Evolutionary conservation across 2,797 vertebrate species (phyloP).

Genomic region (Alosa sapidissima): DNA sequence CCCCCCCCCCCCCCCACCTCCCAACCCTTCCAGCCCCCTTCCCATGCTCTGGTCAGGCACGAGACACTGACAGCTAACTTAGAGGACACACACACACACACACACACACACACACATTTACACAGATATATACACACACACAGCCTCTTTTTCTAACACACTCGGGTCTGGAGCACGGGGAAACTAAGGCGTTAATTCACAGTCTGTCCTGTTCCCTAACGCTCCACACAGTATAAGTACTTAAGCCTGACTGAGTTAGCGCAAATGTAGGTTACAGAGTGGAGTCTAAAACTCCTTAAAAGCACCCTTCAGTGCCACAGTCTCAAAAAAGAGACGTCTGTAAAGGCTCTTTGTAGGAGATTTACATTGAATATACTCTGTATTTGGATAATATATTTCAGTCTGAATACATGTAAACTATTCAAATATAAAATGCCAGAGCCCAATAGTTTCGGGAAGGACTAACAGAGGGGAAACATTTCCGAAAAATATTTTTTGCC

Average conservation of each 20-base stretch:
- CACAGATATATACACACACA: neutral
- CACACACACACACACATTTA: neutral
- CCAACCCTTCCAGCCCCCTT: neutral
- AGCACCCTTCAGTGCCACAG: neutral
- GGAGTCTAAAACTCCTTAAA: neutral
- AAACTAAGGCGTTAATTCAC: conserved; percentile 10
- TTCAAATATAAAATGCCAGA: neutral
- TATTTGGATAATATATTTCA: neutral
- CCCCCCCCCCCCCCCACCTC: neutral
- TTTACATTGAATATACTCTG: neutral
- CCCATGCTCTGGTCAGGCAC: neutral
- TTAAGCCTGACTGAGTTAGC: neutral
- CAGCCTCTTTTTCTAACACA: neutral
- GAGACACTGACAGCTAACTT: neutral
- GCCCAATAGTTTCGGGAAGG: neutral
- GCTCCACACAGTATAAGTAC: neutral
- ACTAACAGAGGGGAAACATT: neutral
- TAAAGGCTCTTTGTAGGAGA: neutral
- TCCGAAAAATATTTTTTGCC: conserved; percentile 6
- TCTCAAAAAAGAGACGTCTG: neutral
- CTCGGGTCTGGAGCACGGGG: neutral
- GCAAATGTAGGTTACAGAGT: neutral
- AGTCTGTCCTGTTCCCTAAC: neutral
- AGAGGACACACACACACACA: neutral
- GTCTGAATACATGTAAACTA: neutral